A percentile compares a stretch with the other conserved stretches of the same genome.
Evolutionary conservation across 1,140 invertebrate genomes (phyloP).

Genomic region (Heliothis virescens): DNA sequence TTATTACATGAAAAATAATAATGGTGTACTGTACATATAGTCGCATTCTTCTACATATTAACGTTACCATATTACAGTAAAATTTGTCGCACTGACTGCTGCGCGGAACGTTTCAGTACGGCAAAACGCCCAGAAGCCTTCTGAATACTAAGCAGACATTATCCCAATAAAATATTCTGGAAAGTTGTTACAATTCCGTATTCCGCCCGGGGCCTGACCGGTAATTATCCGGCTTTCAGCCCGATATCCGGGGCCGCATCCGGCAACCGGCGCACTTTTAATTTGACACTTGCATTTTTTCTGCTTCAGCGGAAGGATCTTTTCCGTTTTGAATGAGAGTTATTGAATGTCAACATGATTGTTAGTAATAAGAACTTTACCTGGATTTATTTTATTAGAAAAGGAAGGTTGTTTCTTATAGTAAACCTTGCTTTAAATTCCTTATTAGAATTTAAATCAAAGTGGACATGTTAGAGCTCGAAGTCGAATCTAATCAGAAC

Average conservation of each 20-base stretch:
- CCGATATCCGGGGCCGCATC: slow-evolving; percentile 40
- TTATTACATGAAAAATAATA: too few species aligned
- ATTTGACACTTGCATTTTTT: slow-evolving; percentile 42
- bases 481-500: too few species aligned
- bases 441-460: too few species aligned
- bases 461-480: too few species aligned
- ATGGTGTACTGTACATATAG: too few species aligned
- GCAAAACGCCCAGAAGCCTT: background rate
- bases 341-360: slow-evolving; percentile 2
- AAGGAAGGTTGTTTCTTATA: too few species aligned
- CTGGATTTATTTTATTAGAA: too few species aligned
- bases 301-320: slow-evolving; percentile 27
- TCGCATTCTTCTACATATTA: too few species aligned
- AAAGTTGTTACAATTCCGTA: slow-evolving; percentile 24
- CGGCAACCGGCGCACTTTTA: slow-evolving; percentile 38
- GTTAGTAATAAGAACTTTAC: background rate
- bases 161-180: slow-evolving; percentile 34
- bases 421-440: too few species aligned
- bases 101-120: background rate
- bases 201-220: background rate
- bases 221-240: slow-evolving; percentile 45
- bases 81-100: background rate
- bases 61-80: too few species aligned
- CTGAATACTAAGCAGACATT: slow-evolving; percentile 35
- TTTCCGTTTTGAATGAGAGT: background rate